These are phyloP conservation scores for Abramis brama DNA, from an alignment of 2,113 vertebrate genomes.

Conservation along the genomic window DNA sequence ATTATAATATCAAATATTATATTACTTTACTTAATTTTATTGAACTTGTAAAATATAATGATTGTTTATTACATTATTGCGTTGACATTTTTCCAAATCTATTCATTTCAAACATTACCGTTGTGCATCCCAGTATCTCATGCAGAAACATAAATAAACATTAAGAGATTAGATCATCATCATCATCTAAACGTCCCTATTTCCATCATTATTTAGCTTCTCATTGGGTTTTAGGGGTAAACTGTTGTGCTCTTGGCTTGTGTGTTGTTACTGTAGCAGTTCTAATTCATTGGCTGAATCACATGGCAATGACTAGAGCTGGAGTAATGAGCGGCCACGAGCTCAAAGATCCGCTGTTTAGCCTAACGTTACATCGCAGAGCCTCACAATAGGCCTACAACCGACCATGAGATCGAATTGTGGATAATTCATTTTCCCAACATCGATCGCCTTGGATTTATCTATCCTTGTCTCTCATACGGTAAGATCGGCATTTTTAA, in stretches of 20 bases:
- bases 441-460: background rate
- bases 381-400: background rate
- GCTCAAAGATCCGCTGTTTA: conserved; percentile 6
- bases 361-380: background rate
- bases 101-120: background rate
- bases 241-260: background rate
- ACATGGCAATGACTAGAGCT: conserved; percentile 31
- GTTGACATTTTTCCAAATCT: background rate
- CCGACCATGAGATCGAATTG: conserved; percentile 11
- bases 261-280: background rate
- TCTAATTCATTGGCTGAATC: conserved; percentile 13
- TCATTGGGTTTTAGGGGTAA: too few species aligned
- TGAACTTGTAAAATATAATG: background rate
- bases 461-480: background rate
- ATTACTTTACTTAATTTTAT: too few species aligned
- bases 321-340: background rate
- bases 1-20: too few species aligned
- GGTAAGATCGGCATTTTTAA: background rate
- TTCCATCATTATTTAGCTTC: too few species aligned
- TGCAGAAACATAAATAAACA: too few species aligned
- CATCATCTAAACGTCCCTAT: too few species aligned
- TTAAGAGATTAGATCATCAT: too few species aligned
- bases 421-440: background rate
- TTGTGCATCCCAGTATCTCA: too few species aligned
- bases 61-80: background rate